A percentile compares a stretch with the other conserved stretches of the same genome.
Evolutionary conservation across 92 coral and sea anemone species (phyloP).

Genomic region (Bergia sp.): DNA sequence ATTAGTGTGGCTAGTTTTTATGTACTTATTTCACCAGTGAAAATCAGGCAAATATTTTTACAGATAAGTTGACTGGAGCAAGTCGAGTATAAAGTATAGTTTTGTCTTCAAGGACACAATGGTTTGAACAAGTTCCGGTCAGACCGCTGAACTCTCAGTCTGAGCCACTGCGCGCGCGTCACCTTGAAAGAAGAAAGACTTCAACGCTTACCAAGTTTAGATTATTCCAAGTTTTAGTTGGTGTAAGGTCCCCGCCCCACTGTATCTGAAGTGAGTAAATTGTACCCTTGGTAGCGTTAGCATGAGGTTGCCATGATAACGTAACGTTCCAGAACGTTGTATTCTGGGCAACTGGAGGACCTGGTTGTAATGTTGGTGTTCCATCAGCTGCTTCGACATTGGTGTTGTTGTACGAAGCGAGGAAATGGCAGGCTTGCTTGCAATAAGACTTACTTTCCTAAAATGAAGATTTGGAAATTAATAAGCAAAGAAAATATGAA

Average conservation of each 20-base stretch:
- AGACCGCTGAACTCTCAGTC: too few relatives aligned
- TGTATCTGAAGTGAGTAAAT: conserved; percentile 18
- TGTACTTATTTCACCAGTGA: too few relatives aligned
- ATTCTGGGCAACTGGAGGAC: neutral
- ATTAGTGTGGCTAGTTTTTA: too few relatives aligned
- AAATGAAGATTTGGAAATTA: neutral
- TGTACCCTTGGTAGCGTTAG: conserved; percentile 19
- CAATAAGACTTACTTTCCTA: conserved; percentile 9
- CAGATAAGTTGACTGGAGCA: too few relatives aligned
- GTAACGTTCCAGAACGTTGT: conserved; percentile 18
- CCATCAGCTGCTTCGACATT: neutral
- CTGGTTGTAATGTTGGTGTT: conserved; percentile 16
- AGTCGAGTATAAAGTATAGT: too few relatives aligned
- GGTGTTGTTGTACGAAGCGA: conserved; percentile 1
- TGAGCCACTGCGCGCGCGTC: too few relatives aligned
- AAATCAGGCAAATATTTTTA: too few relatives aligned
- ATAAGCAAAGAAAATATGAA: neutral
- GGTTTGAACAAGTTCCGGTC: too few relatives aligned
- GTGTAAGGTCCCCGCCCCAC: conserved; percentile 20
- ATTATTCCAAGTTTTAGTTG: conserved; percentile 19
- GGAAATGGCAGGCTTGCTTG: conserved; percentile 13
- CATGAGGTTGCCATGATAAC: conserved; percentile 29
- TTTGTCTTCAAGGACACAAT: too few relatives aligned
- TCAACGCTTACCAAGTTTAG: conserved; percentile 13
- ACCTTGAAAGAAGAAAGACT: neutral